Evolutionary conservation across 2,888 invertebrate species (phyloP), one percentile per base, ranked within the genome.

Genomic region (Nymphalis c-album): DNA sequence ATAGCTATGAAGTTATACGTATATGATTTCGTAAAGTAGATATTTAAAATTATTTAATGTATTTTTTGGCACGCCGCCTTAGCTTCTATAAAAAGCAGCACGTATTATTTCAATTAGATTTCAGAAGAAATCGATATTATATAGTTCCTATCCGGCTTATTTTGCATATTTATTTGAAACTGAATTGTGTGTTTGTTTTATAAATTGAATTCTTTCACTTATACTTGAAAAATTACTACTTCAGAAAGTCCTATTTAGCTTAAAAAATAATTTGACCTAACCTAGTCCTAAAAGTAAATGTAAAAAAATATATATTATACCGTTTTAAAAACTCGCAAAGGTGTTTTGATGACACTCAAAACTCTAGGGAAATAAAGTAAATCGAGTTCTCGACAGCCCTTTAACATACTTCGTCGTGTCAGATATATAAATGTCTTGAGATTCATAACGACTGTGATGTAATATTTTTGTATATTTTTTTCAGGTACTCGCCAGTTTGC

Each of bases 301-400:
- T 31, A 17, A 64, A 17, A 47, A 35, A 60, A 31, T 65, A 47
- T 65, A 55, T n/a, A n/a, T n/a, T 31, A 55, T 53, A 55, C 20
- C 55, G 35, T 31, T 65, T 17, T 47, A 55, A 55, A 65, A 60
- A 53, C 17, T 60, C 26, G 59, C 59, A 35, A 53, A 65, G 65
- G 53, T 51, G 55, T 60, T 47, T 55, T 31, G 47, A 53, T 53
- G 47, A 53, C 60, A 50, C 53, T 64, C 61, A 66, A 61, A 61
- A 7, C 66, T 61, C 61, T 55, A 26, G 55, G 61, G 66, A 66
- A 66, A 66, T 61, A 64, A 67, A 63, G 78, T 76, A 80, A 84
- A 86, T 82, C 78, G 80, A 76, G 76, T 80, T 81, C 80, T 79
- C 76, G 83, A 79, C 79, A 79, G 80, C 75, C 82, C 82, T 82